Conservation (phyloP, 2,888 invertebrate genomes). For the Pardosa pseudoannulata region DNA sequence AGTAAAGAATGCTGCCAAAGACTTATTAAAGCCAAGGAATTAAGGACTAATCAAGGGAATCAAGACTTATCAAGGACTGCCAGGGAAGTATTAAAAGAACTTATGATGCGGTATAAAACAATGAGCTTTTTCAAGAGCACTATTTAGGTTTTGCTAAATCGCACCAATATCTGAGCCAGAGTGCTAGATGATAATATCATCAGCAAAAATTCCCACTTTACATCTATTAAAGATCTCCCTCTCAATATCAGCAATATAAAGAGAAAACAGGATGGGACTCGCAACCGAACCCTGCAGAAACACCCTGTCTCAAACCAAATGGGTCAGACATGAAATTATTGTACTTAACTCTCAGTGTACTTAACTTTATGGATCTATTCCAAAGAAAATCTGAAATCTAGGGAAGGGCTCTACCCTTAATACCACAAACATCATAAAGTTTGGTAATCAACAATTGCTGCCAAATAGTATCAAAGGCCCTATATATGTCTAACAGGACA, state of each 20-base stretch:
- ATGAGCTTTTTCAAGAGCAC: neutral
- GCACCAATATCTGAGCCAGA: neutral
- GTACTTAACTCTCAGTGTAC: neutral
- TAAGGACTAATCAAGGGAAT: too few species aligned
- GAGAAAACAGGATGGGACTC: too few species aligned
- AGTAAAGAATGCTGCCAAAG: too few species aligned
- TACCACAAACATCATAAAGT: neutral
- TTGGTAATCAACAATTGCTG: constrained; percentile 2
- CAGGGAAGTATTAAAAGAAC: neutral
- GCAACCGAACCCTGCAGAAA: neutral
- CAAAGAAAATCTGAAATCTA: constrained; percentile 1
- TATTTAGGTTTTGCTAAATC: neutral
- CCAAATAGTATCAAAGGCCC: neutral
- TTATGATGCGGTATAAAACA: neutral
- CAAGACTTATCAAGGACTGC: too few species aligned
- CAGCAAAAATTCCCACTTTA: constrained; percentile 2
- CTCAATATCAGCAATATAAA: constrained; percentile 4
- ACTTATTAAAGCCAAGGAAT: too few species aligned
- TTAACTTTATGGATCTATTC: neutral
- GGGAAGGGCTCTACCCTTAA: neutral
- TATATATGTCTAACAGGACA: neutral
- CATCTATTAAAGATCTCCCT: neutral
- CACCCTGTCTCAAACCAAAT: neutral
- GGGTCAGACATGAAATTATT: neutral
- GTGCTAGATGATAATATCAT: constrained; percentile 19